phyloP scores from a whole-genome alignment of 1,140 invertebrate genomes.

The Octopus bimaculoides region DNA sequence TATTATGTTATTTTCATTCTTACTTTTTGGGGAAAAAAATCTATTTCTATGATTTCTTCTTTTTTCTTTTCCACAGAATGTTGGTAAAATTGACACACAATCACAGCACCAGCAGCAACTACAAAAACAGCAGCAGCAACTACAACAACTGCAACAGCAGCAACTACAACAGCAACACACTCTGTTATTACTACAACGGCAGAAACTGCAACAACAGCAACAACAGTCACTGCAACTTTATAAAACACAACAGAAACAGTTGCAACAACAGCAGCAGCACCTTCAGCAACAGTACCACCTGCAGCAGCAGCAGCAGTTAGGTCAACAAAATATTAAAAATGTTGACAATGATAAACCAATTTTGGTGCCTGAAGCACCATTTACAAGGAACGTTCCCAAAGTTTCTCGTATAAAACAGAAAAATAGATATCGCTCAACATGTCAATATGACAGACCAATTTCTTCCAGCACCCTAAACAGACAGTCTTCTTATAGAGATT shows the following conservation, averaged over 20 bases:
- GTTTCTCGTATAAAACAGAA: conserved; percentile 10
- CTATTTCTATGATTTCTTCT: too few species aligned
- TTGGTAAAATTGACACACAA: too few species aligned
- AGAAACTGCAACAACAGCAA: too few species aligned
- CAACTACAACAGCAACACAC: too few species aligned
- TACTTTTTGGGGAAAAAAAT: too few species aligned
- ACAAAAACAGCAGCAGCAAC: too few species aligned
- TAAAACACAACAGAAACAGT: neutral
- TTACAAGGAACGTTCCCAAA: neutral
- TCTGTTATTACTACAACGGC: too few species aligned
- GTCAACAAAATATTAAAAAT: neutral
- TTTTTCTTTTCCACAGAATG: too few species aligned
- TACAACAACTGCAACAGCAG: too few species aligned
- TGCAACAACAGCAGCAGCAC: neutral
- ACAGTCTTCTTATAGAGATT: neutral
- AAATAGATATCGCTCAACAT: neutral
- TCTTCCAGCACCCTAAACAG: neutral
- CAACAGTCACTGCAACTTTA: neutral
- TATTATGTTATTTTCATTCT: too few species aligned
- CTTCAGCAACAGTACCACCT: neutral
- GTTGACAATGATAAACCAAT: neutral
- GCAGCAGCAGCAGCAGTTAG: neutral
- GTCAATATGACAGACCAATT: conserved; percentile 2
- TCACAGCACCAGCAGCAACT: too few species aligned
- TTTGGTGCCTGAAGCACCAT: neutral